These are phyloP conservation scores for Carcinoscorpius rotundicauda DNA, from an alignment of 1,140 invertebrate genomes.

Conservation along the genomic window DNA sequence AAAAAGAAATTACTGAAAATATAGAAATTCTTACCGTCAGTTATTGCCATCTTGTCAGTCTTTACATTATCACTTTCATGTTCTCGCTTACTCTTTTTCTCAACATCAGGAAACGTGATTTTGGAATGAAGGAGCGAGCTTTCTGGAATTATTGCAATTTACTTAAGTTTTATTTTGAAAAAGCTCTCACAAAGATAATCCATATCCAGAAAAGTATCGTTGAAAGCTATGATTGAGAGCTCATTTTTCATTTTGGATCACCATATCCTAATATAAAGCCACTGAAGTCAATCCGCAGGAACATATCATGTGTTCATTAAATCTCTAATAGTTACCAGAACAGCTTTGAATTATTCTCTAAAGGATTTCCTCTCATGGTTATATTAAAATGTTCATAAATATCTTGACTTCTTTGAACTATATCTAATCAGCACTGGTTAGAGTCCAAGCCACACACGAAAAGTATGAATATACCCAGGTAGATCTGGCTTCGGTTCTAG, in stretches of 20 bases:
- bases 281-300: slow-evolving; percentile 93
- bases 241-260: slow-evolving; percentile 74
- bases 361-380: slow-evolving; percentile 91
- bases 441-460: slow-evolving; percentile 63
- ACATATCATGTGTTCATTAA: slow-evolving; percentile 99
- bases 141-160: slow-evolving; percentile 48
- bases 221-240: slow-evolving; percentile 76
- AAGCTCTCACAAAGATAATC: slow-evolving; percentile 80
- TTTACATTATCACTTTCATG: slow-evolving; percentile 13
- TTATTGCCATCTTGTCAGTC: slow-evolving; percentile 33
- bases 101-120: slow-evolving; percentile 67
- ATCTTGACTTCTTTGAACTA: slow-evolving; percentile 65
- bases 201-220: slow-evolving; percentile 91
- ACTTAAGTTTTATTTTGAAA: slow-evolving; percentile 58
- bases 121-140: slow-evolving; percentile 69
- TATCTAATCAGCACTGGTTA: slow-evolving; percentile 67
- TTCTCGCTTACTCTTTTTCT: slow-evolving; percentile 38
- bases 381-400: slow-evolving; percentile 97
- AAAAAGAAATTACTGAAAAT: too few species aligned
- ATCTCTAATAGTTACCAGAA: slow-evolving; percentile 93
- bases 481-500: slow-evolving; percentile 75
- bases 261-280: slow-evolving; percentile 97
- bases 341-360: slow-evolving; percentile 99
- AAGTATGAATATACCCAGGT: slow-evolving; percentile 79
- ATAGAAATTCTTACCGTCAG: slow-evolving; percentile 27